Base-by-base conservation (phyloP, 1,140 invertebrate species). In the Maconellicoccus hirsutus region DNA sequence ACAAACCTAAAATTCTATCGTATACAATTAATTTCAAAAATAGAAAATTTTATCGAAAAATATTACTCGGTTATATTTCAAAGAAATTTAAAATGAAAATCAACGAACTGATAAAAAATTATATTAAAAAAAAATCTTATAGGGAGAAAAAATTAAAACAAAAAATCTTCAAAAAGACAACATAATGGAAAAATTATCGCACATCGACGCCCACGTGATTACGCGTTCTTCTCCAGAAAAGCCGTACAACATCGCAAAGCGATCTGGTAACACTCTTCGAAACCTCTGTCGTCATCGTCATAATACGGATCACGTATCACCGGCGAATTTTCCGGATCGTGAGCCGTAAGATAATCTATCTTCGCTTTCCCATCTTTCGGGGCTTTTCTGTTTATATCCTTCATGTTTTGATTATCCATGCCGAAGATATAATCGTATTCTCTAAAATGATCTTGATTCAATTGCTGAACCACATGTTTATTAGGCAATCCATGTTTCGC, bases 251-350 rank as follows among this genome's bases (percentile, higher is more conserved):
- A 85, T 74, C 86, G 83, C 0, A 84, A 74, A 76, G 87, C 88
- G 76, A 90, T 88, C 73, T 88, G 79, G 75, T 87, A 90, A 75
- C 86, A 87, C 77, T 85, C 86, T 76, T 89, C 85, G 79, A 90
- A 91, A 21, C 87, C 88, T 72, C 78, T 77, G 26, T 82, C 79
- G 73, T 84, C 84, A 71, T 75, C 78, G 75, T 83, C 91, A 84
- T 92, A 94, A 78, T 94, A 93, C 12, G 93, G 93, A 84, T 96
- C 93, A 77, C 87, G 82, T 75, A 96, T 93, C 75, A 91, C 89
- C 70, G 82, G 79, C 71, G 91, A 86, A 38, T 87, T 87, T 77
- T 90, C 75, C 10, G 91, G 87, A 79, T 94, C 90, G 81, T 88
- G 94, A 71, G 87, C 84, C 23, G 92, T 92, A 39, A 96, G 83